Evolutionary conservation across 2,113 vertebrate genomes (phyloP), one percentile per base, ranked within the genome.

Genomic region (Gymnorhina tibicen): DNA sequence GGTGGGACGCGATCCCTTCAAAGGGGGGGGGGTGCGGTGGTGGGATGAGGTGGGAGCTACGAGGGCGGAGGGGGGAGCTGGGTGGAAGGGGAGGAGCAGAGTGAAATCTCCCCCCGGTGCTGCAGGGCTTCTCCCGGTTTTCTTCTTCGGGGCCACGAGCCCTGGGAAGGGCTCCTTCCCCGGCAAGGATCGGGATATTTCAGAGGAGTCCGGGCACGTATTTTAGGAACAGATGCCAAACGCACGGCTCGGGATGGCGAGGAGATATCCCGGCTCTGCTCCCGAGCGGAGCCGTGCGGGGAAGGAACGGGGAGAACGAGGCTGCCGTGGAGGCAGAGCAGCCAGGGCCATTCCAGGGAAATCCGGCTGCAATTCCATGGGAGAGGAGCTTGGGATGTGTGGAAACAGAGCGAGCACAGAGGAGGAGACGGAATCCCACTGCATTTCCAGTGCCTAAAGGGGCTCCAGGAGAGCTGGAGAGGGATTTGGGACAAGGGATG

Each of bases 181-280:
- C 4, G 44, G 72, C 17, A 46, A 67, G 33, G 66, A 67, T 18
- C 1, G 7, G 82, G 75, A n/a, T 39, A 10, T 69, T 93, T 46
- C 20, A 79, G 87, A 33, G 83, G 74, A 60, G n/a, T 7, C 41
- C 76, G 82, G 56, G 83, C 55, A 7, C 26, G 11, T 37, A 11
- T 85, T 95, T 85, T 27, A 59, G 79, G 85, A 69, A 22, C 73
- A 74, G 87, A 26, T 30, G 77, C 81, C 89, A 94, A 87, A 85
- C 8, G 18, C 67, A 0, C 7, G 42, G 81, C 41, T 44, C 5
- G 9, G 77, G 85, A 50, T 69, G 93, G 89, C 42, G 77, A 60
- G 87, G 93, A 58, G 69, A 91, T 39, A 37, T 50, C 79, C 82
- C 70, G 35, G 89, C 72, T 17, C 16, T n/a, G 68, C 85, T 80